Base-by-base conservation (phyloP, 2,888 invertebrate genomes). In the Malthinus flaveolus region DNA sequence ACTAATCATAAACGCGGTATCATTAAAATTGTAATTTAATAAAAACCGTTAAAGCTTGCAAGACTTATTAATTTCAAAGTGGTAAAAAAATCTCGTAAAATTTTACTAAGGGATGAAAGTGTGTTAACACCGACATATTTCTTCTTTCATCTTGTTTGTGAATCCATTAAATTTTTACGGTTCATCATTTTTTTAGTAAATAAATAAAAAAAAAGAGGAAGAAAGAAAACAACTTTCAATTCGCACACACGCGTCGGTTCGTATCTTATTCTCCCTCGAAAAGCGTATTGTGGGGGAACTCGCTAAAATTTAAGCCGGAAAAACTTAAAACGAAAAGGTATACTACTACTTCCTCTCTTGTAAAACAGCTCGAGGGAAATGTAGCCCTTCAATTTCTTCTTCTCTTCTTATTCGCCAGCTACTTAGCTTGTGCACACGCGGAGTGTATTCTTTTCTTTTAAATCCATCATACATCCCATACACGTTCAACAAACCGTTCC, bases 261-360 rank as follows among this genome's bases (percentile, higher is more conserved):
- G 7, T 13, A 37, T 37, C n/a, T n/a, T n/a, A n/a, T n/a, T 23
- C 23, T 23, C 23, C 5, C 23, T 23, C 23, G 23, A 23, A n/a
- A n/a, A 23, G 23, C 23, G 5, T 23, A 23, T 23, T 23, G 23
- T 3, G 5, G 23, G n/a, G n/a, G n/a, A n/a, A 23, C 23, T 23
- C 5, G 3, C 23, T 23, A 3, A 23, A 23, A 23, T 23, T 23
- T 2, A 3, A 23, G 23, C 23, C 5, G 23, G 23, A 23, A 23
- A 23, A 23, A 23, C 23, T n/a, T 39, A 42, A 39, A 39, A 39
- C 39, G 39, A 39, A 11, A 6, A 15, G 9, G n/a, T 23, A 23
- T 23, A n/a, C n/a, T n/a, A n/a, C n/a, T 42, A 42, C 39, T 42
- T 42, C 39, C 39, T n/a, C 39, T n/a, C 15, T 42, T 39, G 15